phyloP scores from a whole-genome alignment of 2,888 invertebrate species.

The Ptilodon capucinus region DNA sequence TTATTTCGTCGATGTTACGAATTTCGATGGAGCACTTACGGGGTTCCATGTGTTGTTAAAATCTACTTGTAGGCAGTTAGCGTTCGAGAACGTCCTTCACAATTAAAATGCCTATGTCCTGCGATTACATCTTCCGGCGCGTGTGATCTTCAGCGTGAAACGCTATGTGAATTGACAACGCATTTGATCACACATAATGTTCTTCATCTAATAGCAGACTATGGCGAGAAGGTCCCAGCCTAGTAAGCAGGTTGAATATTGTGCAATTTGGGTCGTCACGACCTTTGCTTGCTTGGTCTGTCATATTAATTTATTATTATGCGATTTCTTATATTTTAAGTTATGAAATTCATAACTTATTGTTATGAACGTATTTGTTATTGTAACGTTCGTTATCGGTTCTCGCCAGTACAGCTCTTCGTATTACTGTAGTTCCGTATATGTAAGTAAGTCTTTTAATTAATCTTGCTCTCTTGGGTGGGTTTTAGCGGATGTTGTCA shows the following conservation, averaged over 20 bases:
- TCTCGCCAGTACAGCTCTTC: background rate
- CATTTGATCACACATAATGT: slow-evolving; percentile 25
- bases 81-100: slow-evolving; percentile 66
- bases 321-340: background rate
- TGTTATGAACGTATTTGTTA: too few relatives aligned
- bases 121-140: slow-evolving; percentile 59
- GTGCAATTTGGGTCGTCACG: slow-evolving; percentile 42
- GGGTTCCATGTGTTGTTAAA: slow-evolving; percentile 39
- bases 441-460: too few relatives aligned
- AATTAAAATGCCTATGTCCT: slow-evolving; percentile 53
- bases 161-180: slow-evolving; percentile 47
- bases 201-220: slow-evolving; percentile 30
- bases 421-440: too few relatives aligned
- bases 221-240: slow-evolving; percentile 25
- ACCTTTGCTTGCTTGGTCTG: slow-evolving; percentile 32
- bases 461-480: background rate
- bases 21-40: slow-evolving; percentile 15
- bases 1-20: slow-evolving; percentile 20
- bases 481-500: slow-evolving; percentile 52
- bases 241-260: slow-evolving; percentile 35
- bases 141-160: slow-evolving; percentile 48
- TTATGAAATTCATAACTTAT: too few relatives aligned
- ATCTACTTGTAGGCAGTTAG: slow-evolving; percentile 63
- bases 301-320: slow-evolving; percentile 18
- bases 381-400: background rate